Conservation (phyloP, 2,888 invertebrate genomes). For the Andrena dorsata region DNA sequence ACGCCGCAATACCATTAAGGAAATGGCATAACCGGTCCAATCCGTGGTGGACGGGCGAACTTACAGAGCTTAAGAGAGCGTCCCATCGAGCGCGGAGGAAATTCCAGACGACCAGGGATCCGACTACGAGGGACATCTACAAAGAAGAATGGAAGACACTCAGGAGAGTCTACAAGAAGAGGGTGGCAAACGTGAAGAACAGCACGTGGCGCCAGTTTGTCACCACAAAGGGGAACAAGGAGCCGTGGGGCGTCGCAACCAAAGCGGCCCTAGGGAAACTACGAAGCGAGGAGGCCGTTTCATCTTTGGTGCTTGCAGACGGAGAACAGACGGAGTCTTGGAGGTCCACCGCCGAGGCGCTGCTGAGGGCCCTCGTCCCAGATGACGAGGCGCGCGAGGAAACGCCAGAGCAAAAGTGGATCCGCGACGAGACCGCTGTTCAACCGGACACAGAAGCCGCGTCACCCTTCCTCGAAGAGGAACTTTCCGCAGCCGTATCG, state of each 20-base stretch:
- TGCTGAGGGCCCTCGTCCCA: background rate
- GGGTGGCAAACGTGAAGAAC: too few relatives aligned
- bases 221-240: too few relatives aligned
- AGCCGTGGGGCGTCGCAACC: too few relatives aligned
- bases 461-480: background rate
- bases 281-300: background rate
- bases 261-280: background rate
- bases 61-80: background rate
- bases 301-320: background rate
- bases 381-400: too few relatives aligned
- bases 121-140: background rate
- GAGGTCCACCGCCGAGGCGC: background rate
- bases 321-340: background rate
- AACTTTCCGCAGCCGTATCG: background rate
- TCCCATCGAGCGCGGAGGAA: background rate
- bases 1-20: background rate
- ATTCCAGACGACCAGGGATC: background rate
- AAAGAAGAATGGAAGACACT: background rate
- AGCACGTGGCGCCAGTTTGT: too few relatives aligned
- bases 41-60: background rate
- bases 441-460: background rate
- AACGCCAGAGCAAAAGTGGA: background rate
- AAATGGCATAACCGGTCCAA: background rate
- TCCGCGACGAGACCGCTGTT: background rate
- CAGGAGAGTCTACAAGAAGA: too few relatives aligned